Base-by-base conservation (phyloP, 2,113 vertebrate genomes). In the Melanocharis versteri region DNA sequence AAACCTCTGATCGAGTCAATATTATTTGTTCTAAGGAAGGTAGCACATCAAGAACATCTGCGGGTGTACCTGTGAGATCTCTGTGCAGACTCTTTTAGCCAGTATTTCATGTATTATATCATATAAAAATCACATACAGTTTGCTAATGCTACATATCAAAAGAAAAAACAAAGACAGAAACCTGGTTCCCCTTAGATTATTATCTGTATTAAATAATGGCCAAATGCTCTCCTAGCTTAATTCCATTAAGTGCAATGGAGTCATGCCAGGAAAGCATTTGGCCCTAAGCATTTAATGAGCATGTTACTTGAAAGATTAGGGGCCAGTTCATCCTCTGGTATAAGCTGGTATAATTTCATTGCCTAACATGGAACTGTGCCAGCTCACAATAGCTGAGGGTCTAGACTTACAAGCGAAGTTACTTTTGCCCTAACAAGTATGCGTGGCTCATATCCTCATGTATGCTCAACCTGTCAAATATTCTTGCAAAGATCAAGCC, bases 261-360 rank as follows among this genome's bases (percentile, higher is more conserved):
- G 28, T 71, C 35, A 62, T 30, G 71, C 79, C 94, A 96, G 60
- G 58, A 95, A 91, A 86, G 50, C 79, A 83, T 95, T 90, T 86
- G 92, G 87, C 72, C 87, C 68, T 86, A 93, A 94, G 93, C 87
- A 81, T 75, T 94, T 96, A 93, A 94, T 68, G 75, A 96, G 94
- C 47, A 60, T 68, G 68, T 88, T 93, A 83, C 87, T 96, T 88
- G 82, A 77, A 93, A 66, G 87, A 95, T 94, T 90, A 93, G 64
- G 82, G 84, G 47, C 60, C 90, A 90, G 60, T 95, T 91, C 62
- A 78, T 94, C 48, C 57, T 76, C 42, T 93, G 82, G 62, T 83
- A 69, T 75, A 93, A 94, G 3, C 30, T 86, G 85, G 76, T 92
- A 73, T 83, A 83, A 90, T 94, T 95, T 88, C 85, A 71, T 48